These are phyloP conservation scores for Polyodon spathula DNA, from an alignment of 2,113 vertebrate species.

Conservation along the genomic window DNA sequence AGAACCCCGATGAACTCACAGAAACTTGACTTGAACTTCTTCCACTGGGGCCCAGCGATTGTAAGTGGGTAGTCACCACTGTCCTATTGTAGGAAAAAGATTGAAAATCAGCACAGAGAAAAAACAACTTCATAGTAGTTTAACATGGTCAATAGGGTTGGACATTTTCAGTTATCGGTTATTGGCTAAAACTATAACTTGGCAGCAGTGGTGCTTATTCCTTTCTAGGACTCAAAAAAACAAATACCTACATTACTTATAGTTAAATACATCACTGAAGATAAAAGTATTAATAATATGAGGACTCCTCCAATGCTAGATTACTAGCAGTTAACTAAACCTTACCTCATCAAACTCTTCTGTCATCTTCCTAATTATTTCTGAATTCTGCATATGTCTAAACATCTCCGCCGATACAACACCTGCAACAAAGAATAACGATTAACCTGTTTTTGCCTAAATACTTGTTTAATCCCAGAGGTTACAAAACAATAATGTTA, in stretches of 20 bases:
- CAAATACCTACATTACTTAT: too few relatives aligned
- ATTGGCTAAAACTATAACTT: too few relatives aligned
- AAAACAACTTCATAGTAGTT: constrained; percentile 4
- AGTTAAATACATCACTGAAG: too few relatives aligned
- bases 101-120: not conserved
- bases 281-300: too few relatives aligned
- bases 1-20: constrained; percentile 96
- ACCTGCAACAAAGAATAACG: constrained; percentile 57
- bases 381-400: constrained; percentile 97
- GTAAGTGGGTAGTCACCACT: constrained; percentile 96
- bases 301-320: not conserved
- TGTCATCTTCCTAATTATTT: constrained; percentile 98
- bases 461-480: not conserved
- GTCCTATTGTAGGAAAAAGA: constrained; percentile 58
- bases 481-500: too few relatives aligned
- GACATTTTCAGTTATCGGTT: too few relatives aligned
- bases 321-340: not conserved
- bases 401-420: constrained; percentile 98
- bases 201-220: too few relatives aligned
- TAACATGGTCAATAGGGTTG: too few relatives aligned
- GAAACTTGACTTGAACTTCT: constrained; percentile 96
- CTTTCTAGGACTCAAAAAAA: too few relatives aligned
- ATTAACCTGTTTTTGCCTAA: constrained; percentile 20
- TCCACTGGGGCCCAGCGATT: constrained; percentile 97
- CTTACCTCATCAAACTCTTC: constrained; percentile 98